Evolutionary conservation across 2,888 invertebrate species (phyloP).

Genomic region (Tridacna crocea): DNA sequence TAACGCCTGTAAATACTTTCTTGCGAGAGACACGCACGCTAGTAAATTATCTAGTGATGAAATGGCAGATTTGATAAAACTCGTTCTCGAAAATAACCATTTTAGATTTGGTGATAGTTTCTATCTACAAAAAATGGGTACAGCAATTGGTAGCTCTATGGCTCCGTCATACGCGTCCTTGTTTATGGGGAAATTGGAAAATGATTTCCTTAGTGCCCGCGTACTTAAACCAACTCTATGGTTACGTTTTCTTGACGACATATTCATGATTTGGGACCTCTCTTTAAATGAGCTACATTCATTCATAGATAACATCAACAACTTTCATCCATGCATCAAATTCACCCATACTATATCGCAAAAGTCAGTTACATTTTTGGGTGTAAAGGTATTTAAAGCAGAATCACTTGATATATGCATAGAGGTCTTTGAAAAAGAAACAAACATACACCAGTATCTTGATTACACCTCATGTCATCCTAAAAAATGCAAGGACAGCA

Average conservation of each 20-base stretch:
- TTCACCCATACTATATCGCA: too few species aligned
- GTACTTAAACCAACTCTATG: too few species aligned
- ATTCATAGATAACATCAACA: slow-evolving; percentile 24
- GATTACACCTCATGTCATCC: too few species aligned
- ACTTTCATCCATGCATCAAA: slow-evolving; percentile 28
- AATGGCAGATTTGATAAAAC: neutral
- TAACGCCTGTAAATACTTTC: too few species aligned
- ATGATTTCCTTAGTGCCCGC: neutral
- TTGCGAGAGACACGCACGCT: neutral
- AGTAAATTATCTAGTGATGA: neutral
- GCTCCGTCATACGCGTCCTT: slow-evolving; percentile 11
- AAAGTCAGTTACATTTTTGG: too few species aligned
- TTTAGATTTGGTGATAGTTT: too few species aligned
- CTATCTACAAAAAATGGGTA: slow-evolving; percentile 16
- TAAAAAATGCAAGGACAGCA: too few species aligned
- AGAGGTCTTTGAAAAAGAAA: too few species aligned
- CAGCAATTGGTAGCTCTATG: slow-evolving; percentile 36
- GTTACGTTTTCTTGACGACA: neutral
- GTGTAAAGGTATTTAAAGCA: too few species aligned
- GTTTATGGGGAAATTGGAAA: slow-evolving; percentile 11
- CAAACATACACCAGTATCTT: too few species aligned
- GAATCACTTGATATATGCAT: too few species aligned
- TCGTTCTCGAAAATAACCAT: neutral
- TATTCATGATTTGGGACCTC: slow-evolving; percentile 11
- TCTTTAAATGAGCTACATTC: slow-evolving; percentile 1